phyloP scores from a whole-genome alignment of 2,888 invertebrate genomes.

The Chorisops tibialis region DNA sequence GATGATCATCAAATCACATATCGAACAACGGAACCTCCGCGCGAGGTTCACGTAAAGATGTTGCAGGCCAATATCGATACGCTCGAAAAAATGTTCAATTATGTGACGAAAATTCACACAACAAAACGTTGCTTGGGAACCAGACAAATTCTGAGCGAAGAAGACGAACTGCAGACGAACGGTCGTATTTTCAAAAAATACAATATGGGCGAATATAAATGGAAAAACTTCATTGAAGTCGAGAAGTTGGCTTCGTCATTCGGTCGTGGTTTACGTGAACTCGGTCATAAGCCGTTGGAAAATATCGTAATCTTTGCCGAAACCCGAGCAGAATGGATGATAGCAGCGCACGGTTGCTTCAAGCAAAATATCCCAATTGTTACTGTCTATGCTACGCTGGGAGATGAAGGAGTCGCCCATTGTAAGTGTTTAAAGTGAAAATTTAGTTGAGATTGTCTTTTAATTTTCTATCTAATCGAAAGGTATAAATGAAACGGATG shows the following conservation, averaged over 20 bases:
- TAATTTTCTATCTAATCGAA: constrained; percentile 2
- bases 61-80: constrained; percentile 74
- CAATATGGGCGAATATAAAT: constrained; percentile 88
- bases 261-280: constrained; percentile 77
- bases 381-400: constrained; percentile 94
- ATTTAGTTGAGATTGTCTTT: neutral
- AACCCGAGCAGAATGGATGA: constrained; percentile 97
- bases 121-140: constrained; percentile 82
- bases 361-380: constrained; percentile 93
- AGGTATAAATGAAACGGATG: constrained; percentile 90
- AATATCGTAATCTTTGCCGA: constrained; percentile 95
- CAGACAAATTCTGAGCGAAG: constrained; percentile 84
- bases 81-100: constrained; percentile 78
- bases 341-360: constrained; percentile 94
- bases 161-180: constrained; percentile 91
- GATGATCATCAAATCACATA: constrained; percentile 69
- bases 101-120: constrained; percentile 70
- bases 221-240: constrained; percentile 77
- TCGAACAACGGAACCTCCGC: constrained; percentile 67
- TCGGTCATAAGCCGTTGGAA: constrained; percentile 68
- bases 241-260: constrained; percentile 73
- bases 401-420: constrained; percentile 94
- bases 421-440: constrained; percentile 54
- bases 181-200: constrained; percentile 96
- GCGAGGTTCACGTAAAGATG: constrained; percentile 68